A percentile compares a stretch with the other conserved stretches of the same genome.
phyloP scores from a whole-genome alignment of 2,888 invertebrate genomes.

The Athalia circularis region DNA sequence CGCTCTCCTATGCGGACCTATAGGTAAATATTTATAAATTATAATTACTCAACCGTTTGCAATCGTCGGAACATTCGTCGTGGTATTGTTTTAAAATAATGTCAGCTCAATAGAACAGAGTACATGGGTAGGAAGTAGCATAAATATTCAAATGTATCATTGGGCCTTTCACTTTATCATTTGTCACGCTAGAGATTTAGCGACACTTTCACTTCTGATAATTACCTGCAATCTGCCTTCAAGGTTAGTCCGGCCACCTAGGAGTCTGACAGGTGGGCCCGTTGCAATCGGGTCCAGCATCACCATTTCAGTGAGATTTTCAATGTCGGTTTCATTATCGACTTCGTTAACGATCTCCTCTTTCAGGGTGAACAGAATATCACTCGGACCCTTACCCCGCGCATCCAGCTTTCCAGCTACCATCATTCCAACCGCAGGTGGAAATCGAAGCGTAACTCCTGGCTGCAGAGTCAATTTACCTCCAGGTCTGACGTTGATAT shows the following conservation, averaged over 20 bases:
- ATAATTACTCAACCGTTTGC: no score
- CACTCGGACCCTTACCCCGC: conserved; percentile 85
- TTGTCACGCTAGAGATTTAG: neutral
- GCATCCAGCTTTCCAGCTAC: conserved; percentile 94
- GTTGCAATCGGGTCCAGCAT: conserved; percentile 76
- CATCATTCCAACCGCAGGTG: conserved; percentile 96
- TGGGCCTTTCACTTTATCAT: no score
- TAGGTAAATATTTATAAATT: conserved; percentile 2
- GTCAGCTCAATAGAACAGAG: no score
- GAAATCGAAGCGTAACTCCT: conserved; percentile 92
- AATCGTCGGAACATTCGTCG: no score
- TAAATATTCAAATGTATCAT: no score
- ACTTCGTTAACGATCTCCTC: conserved; percentile 81
- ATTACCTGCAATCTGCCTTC: conserved; percentile 90
- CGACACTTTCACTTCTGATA: conserved; percentile 3
- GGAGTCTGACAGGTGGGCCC: conserved; percentile 84
- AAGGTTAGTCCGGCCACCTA: conserved; percentile 86
- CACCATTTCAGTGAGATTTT: conserved; percentile 58
- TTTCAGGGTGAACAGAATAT: conserved; percentile 87
- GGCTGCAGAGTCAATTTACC: conserved; percentile 91
- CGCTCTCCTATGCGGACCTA: conserved; percentile 86
- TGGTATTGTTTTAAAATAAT: no score
- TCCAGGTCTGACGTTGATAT: conserved; percentile 96
- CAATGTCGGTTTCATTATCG: conserved; percentile 77
- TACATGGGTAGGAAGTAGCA: no score